phyloP scores from a whole-genome alignment of 2,113 vertebrate species.

The Percopsis transmontana region DNA sequence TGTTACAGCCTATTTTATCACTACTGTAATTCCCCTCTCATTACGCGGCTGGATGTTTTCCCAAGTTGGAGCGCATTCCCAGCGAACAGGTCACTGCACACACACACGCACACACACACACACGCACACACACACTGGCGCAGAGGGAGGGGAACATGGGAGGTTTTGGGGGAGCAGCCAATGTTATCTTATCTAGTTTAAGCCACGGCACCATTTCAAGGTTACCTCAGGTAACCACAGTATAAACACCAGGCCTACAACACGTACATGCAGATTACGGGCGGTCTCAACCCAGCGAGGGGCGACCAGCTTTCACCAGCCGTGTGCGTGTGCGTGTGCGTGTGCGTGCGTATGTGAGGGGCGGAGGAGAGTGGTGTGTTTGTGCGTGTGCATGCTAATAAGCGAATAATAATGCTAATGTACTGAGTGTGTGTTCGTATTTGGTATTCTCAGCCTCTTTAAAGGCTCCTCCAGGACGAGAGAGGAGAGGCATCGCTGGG shows the following conservation, averaged over 20 bases:
- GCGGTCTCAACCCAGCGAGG: not conserved
- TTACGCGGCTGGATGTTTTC: conserved; percentile 40
- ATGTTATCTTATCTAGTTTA: conserved; percentile 56
- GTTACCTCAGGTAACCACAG: conserved; percentile 28
- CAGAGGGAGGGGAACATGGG: not conserved
- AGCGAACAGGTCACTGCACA: conserved; percentile 41
- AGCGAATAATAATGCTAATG: not conserved
- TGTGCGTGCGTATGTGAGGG: not conserved
- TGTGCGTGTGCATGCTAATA: conserved; percentile 32
- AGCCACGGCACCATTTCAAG: conserved; percentile 26
- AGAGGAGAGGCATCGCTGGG: not conserved
- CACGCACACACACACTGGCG: not conserved
- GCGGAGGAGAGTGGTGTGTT: conserved; percentile 1
- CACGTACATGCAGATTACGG: conserved; percentile 1
- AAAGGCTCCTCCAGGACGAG: conserved; percentile 2
- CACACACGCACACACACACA: conserved; percentile 19
- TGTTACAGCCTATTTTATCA: conserved; percentile 55
- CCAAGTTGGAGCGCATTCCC: conserved; percentile 48
- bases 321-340: conserved; percentile 25
- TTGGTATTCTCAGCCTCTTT: not conserved
- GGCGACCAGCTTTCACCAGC: not conserved
- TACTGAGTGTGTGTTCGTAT: conserved; percentile 26
- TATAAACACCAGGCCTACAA: not conserved
- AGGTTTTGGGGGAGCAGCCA: conserved; percentile 14
- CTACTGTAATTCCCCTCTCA: conserved; percentile 32